phyloP scores from a whole-genome alignment of 2,888 invertebrate genomes.

The Phytoseiulus persimilis region DNA sequence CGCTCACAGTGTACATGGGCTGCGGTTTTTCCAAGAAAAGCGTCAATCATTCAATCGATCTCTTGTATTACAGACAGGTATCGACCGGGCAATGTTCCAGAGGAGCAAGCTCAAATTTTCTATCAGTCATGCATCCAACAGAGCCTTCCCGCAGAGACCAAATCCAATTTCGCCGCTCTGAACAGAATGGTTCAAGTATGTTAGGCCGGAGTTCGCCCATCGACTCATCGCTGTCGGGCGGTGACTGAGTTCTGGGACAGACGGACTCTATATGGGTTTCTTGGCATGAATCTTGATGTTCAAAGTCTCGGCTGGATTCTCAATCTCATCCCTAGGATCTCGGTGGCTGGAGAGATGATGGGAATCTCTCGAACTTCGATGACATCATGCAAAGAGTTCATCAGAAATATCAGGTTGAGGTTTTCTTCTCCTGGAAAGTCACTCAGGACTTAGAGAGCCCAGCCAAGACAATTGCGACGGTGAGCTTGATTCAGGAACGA shows the following conservation, averaged over 20 bases:
- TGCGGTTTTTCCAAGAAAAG: not conserved
- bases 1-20: no score
- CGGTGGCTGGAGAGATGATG: not conserved
- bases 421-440: not conserved
- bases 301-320: no score
- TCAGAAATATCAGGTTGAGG: not conserved
- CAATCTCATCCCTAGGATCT: not conserved
- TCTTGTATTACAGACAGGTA: not conserved
- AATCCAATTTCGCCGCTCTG: not conserved
- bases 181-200: not conserved
- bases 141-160: not conserved
- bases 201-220: no score
- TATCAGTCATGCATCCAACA: not conserved
- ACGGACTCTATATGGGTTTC: no score
- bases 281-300: no score
- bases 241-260: no score
- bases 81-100: not conserved
- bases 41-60: not conserved
- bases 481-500: not conserved
- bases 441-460: not conserved
- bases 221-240: no score
- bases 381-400: not conserved
- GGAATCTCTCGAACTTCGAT: not conserved
- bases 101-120: not conserved
- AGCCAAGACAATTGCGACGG: not conserved